Evolutionary conservation across 2,797 vertebrate genomes (phyloP), one percentile per base, ranked within the genome.

Genomic region (Rhinogobio ventralis): DNA sequence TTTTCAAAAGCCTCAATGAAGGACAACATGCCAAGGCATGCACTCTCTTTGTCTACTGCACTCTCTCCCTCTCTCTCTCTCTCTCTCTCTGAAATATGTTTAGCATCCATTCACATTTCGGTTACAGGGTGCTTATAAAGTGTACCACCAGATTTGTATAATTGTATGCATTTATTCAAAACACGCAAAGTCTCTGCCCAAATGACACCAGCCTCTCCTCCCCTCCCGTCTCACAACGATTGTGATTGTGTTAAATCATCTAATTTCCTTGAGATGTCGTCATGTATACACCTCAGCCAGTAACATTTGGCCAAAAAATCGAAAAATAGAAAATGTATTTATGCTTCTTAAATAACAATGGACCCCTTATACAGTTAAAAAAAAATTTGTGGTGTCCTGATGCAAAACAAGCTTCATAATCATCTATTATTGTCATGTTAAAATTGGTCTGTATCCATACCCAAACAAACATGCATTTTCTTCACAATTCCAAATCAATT

Each of bases 11-110:
- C 77, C 55, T 60, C 55, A 10, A 30, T 86, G 66, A 66, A 68
- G 77, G 75, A 73, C 62, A 84, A 85, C 88, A 81, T 88, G 90
- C 55, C 87, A 86, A 72, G 89, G 82, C 90, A 89, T 90, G 85
- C 76, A 85, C 71, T 60, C 82, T 87, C 86, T 86, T 83, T 69
- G 17, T 68, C 51, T 85, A 46, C 51, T 6, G 20, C 25, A 19
- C 83, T 0, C 71, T 15, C 73, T n/a, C 68, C 23, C 62, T 33
- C 39, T 49, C 55, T 39, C 57, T 33, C 75, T 55, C 14, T 82
- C 25, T 74, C 60, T 68, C 42, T 75, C 53, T 45, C 33, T 53
- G 49, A 80, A 46, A 36, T 74, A 71, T 39, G n/a, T 69, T 72
- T 51, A 75, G 64, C 62, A 69, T 64, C 30, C 71, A 82, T 75